phyloP scores from a whole-genome alignment of 2,888 invertebrate species.

The Caenorhabditis macrosperma region DNA sequence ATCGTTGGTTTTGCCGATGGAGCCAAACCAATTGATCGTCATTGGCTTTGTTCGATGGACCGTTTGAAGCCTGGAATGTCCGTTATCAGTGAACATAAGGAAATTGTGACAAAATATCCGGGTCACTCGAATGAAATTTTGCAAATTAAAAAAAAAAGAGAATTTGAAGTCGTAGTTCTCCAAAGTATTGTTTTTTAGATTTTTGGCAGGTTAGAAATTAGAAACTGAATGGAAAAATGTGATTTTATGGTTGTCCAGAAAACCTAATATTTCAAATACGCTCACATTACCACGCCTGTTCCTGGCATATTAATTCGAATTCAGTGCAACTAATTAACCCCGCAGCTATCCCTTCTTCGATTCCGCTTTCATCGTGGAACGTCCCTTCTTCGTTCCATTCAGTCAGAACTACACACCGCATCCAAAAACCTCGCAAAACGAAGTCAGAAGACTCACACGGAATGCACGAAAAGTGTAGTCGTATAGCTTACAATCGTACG shows the following conservation, averaged over 20 bases:
- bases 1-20: conserved; percentile 81
- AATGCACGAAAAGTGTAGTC: conserved; percentile 19
- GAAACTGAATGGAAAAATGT: too few relatives aligned
- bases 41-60: conserved; percentile 44
- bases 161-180: too few relatives aligned
- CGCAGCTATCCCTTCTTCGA: too few relatives aligned
- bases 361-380: background rate
- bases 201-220: too few relatives aligned
- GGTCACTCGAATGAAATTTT: too few relatives aligned
- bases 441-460: conserved; percentile 16
- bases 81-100: background rate
- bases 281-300: too few relatives aligned
- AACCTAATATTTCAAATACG: too few relatives aligned
- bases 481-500: conserved; percentile 23
- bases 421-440: background rate
- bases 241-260: too few relatives aligned
- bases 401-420: background rate
- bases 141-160: too few relatives aligned
- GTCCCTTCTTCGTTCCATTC: background rate
- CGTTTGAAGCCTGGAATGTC: conserved; percentile 35
- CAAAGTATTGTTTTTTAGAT: too few relatives aligned
- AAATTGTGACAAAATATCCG: background rate
- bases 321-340: too few relatives aligned
- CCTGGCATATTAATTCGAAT: too few relatives aligned
- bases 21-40: conserved; percentile 76